Conservation (phyloP, 1,140 invertebrate genomes). For the Pogonomyrmex californicus region DNA sequence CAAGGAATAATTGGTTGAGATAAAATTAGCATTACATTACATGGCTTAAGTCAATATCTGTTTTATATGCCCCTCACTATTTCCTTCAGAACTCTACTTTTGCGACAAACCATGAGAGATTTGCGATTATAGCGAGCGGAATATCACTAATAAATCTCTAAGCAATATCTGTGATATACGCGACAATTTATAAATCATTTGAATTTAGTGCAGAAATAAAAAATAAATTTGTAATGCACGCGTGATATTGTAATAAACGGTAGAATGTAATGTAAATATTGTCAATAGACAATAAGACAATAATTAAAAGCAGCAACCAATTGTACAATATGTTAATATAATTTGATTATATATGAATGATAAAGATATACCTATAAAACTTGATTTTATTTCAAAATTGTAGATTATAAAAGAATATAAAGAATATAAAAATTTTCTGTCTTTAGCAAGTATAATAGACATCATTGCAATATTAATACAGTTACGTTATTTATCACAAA, state of each 20-base stretch:
- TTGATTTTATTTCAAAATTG: not conserved
- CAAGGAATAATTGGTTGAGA: not conserved
- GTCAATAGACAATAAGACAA: too few species aligned
- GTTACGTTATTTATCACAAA: not conserved
- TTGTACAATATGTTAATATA: too few species aligned
- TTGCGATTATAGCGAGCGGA: not conserved
- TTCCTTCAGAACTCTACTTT: not conserved
- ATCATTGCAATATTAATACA: not conserved
- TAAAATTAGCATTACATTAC: not conserved
- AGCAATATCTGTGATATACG: not conserved
- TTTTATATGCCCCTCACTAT: not conserved
- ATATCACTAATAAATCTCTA: constrained; percentile 6
- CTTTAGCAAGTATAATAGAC: not conserved
- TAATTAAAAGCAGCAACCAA: too few species aligned
- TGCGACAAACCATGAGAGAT: not conserved
- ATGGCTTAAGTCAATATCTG: not conserved
- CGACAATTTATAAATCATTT: not conserved
- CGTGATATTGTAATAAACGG: too few species aligned
- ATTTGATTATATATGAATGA: not conserved
- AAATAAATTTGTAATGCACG: too few species aligned
- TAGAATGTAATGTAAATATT: too few species aligned
- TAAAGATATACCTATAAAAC: not conserved
- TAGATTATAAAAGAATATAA: too few species aligned
- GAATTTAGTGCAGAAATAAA: not conserved
- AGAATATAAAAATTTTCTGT: not conserved